Percentiles rank a stretch among this genome's conserved stretches.
These are phyloP conservation scores for Montipora capricornis DNA, from an alignment of 64 coral and sea anemone species.

Conservation along the genomic window DNA sequence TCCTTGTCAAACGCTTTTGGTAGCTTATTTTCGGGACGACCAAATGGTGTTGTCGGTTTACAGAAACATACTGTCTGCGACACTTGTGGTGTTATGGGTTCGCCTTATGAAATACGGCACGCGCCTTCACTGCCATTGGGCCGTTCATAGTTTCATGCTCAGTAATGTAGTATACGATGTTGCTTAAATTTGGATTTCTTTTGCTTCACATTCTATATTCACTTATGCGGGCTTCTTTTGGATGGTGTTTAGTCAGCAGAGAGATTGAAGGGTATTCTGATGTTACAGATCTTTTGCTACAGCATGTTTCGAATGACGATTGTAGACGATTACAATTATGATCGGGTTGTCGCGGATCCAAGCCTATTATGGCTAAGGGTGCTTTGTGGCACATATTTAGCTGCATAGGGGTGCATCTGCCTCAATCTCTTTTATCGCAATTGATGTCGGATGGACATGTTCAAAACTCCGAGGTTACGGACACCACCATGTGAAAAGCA, in stretches of 20 bases:
- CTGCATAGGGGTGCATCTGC: slow-evolving; percentile 86
- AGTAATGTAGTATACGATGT: slow-evolving; percentile 89
- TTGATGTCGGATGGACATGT: slow-evolving; percentile 98
- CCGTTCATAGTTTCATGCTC: slow-evolving; percentile 94
- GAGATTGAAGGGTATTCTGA: slow-evolving; percentile 77
- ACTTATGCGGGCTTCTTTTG: slow-evolving; percentile 98
- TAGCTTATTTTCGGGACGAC: slow-evolving; percentile 46
- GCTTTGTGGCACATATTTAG: slow-evolving; percentile 93
- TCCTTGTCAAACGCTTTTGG: slow-evolving; percentile 72
- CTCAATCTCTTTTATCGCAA: slow-evolving; percentile 96
- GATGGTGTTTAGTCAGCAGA: slow-evolving; percentile 90
- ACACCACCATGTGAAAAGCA: slow-evolving; percentile 97
- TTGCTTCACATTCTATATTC: slow-evolving; percentile 93
- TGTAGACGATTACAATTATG: slow-evolving; percentile 96
- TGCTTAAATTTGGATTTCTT: slow-evolving; percentile 88
- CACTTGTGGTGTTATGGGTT: slow-evolving; percentile 86
- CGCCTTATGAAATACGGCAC: slow-evolving; percentile 91
- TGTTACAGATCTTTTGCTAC: slow-evolving; percentile 80
- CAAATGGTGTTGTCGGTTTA: slow-evolving; percentile 43
- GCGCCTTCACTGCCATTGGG: slow-evolving; percentile 80
- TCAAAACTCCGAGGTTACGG: slow-evolving; percentile 94
- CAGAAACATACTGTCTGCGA: slow-evolving; percentile 82
- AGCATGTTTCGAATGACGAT: slow-evolving; percentile 97
- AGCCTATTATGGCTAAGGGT: slow-evolving; percentile 95
- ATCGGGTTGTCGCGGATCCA: slow-evolving; percentile 65